These are phyloP conservation scores for Cyrtodaria siliqua DNA, from an alignment of 2,888 invertebrate genomes.

Conservation along the genomic window DNA sequence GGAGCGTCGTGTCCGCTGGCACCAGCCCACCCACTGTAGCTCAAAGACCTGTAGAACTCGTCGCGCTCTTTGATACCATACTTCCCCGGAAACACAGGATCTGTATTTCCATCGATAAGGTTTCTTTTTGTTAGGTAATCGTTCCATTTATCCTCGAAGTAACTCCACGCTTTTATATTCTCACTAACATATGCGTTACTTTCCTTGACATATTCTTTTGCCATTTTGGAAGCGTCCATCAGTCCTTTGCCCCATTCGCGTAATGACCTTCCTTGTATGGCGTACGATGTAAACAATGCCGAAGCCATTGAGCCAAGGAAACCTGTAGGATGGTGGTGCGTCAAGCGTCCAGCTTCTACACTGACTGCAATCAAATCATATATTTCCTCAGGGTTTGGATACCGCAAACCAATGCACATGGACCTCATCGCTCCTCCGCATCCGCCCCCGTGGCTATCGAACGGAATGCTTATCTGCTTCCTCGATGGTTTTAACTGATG, in stretches of 20 bases:
- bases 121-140: conserved; percentile 72
- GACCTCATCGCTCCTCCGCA: conserved; percentile 85
- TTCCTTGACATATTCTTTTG: conserved; percentile 74
- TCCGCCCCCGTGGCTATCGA: conserved; percentile 78
- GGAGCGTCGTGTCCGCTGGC: conserved; percentile 84
- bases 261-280: conserved; percentile 80
- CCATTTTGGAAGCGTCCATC: conserved; percentile 71
- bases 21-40: conserved; percentile 83
- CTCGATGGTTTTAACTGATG: conserved; percentile 7
- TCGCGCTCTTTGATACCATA: conserved; percentile 80
- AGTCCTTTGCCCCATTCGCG: conserved; percentile 80
- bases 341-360: conserved; percentile 84
- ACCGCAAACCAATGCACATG: conserved; percentile 85
- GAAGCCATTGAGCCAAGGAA: conserved; percentile 82
- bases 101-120: conserved; percentile 70
- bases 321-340: conserved; percentile 84
- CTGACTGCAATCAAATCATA: conserved; percentile 81
- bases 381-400: conserved; percentile 75
- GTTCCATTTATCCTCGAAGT: conserved; percentile 79
- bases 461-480: conserved; percentile 33
- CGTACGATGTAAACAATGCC: conserved; percentile 82
- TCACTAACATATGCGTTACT: conserved; percentile 71
- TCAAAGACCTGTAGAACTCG: conserved; percentile 77
- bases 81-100: conserved; percentile 75
- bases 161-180: conserved; percentile 77